Conservation (phyloP, 2,888 invertebrate genomes). For the Mellilla xanthometata region DNA sequence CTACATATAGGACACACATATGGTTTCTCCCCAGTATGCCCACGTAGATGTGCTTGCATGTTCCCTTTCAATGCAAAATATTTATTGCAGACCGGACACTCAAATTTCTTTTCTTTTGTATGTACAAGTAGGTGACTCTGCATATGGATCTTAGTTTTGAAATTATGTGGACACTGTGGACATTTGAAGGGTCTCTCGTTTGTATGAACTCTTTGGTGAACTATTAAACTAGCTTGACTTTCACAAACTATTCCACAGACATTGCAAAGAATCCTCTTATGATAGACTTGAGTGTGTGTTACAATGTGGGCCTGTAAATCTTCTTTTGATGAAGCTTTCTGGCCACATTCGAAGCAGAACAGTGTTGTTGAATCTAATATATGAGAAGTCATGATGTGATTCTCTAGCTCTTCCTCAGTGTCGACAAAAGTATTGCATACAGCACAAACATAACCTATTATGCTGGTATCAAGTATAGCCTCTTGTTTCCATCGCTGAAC, state of each 20-base stretch:
- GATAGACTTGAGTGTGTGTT: neutral
- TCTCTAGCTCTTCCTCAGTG: neutral
- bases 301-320: neutral
- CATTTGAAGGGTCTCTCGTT: neutral
- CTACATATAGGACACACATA: neutral
- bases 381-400: neutral
- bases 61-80: neutral
- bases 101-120: neutral
- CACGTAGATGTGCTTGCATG: neutral
- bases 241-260: neutral
- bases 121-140: conserved; percentile 14
- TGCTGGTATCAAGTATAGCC: no score
- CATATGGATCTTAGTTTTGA: neutral
- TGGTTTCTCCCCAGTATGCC: neutral
- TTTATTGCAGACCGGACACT: neutral
- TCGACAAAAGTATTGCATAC: no score
- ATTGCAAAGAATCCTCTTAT: neutral
- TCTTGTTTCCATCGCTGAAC: neutral
- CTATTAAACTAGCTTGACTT: neutral
- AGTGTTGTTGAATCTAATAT: neutral
- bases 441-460: no score
- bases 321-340: neutral
- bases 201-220: neutral
- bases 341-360: neutral
- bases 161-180: neutral